Percentiles rank a stretch among this genome's conserved stretches.
Conservation (phyloP, 2,113 vertebrate species). For the Telmatochromis brichardi region DNA sequence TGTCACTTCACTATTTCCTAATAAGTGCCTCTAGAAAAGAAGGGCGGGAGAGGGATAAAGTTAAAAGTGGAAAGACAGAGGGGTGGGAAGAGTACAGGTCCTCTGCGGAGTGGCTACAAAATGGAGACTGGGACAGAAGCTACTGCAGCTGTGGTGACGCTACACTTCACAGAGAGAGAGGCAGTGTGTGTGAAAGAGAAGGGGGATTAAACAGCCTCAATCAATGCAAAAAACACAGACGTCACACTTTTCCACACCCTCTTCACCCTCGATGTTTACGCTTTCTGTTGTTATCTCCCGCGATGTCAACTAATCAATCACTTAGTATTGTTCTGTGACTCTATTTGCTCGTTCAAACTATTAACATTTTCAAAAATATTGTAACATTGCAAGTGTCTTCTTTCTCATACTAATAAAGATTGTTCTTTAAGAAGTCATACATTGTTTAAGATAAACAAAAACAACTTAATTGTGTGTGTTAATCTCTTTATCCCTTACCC, state of each 20-base stretch:
- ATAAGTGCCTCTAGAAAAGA: constrained; percentile 37
- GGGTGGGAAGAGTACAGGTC: constrained; percentile 10
- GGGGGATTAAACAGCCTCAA: constrained; percentile 44
- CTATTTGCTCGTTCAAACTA: background rate
- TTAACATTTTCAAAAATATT: background rate
- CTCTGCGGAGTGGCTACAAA: constrained; percentile 60
- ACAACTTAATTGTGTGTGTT: background rate
- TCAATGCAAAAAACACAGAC: constrained; percentile 35
- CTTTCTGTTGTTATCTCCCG: background rate
- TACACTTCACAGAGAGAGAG: constrained; percentile 37
- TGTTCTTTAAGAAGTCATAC: background rate
- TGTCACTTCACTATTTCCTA: constrained; percentile 45
- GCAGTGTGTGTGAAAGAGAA: constrained; percentile 16
- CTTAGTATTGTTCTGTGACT: background rate
- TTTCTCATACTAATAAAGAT: background rate
- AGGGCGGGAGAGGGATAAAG: background rate
- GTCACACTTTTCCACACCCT: constrained; percentile 11
- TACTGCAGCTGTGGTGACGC: constrained; percentile 61
- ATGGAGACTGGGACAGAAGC: constrained; percentile 65
- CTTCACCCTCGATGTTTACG: background rate
- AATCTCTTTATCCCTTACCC: background rate
- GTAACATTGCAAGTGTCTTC: background rate
- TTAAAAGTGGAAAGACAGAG: constrained; percentile 13
- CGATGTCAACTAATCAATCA: background rate
- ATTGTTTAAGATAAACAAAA: background rate